Evolutionary conservation across 2,113 vertebrate species (phyloP).

Genomic region (Toxostoma redivivum): DNA sequence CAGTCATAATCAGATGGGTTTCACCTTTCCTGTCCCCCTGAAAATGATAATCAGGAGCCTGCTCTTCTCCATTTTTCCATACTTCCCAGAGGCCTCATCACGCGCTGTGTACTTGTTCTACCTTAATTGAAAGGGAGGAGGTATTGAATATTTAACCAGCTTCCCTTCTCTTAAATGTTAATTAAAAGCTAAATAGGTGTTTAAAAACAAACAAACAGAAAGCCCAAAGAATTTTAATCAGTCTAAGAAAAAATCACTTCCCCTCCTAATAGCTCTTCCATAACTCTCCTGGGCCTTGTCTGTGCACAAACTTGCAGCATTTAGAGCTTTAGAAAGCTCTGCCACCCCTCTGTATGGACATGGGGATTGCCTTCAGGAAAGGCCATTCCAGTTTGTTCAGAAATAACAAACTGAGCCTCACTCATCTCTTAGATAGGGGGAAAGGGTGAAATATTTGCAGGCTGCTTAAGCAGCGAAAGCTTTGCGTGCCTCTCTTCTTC

Average conservation of each 20-base stretch:
- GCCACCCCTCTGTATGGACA: background rate
- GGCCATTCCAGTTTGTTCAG: background rate
- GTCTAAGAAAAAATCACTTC: conserved; percentile 53
- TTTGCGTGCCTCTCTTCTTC: background rate
- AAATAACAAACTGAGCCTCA: background rate
- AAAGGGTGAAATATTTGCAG: background rate
- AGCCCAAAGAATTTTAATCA: conserved; percentile 62
- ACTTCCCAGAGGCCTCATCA: conserved; percentile 64
- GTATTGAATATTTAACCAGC: conserved; percentile 65
- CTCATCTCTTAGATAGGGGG: accelerated
- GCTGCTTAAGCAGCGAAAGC: accelerated
- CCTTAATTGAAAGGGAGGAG: conserved; percentile 68
- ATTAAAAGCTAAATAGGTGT: conserved; percentile 68
- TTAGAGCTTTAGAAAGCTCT: background rate
- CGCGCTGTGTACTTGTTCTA: background rate
- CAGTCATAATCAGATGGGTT: conserved; percentile 27
- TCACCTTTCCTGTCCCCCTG: conserved; percentile 22
- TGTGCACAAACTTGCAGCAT: background rate
- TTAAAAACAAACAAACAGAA: conserved; percentile 63
- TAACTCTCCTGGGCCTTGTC: conserved; percentile 35
- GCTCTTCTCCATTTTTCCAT: conserved; percentile 16
- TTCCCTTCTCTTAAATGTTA: conserved; percentile 60
- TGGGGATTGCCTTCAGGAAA: background rate
- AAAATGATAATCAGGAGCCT: conserved; percentile 42
- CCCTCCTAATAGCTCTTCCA: conserved; percentile 10